Conservation (phyloP, 2,113 vertebrate species). For the Psittacula cyanocephala region DNA sequence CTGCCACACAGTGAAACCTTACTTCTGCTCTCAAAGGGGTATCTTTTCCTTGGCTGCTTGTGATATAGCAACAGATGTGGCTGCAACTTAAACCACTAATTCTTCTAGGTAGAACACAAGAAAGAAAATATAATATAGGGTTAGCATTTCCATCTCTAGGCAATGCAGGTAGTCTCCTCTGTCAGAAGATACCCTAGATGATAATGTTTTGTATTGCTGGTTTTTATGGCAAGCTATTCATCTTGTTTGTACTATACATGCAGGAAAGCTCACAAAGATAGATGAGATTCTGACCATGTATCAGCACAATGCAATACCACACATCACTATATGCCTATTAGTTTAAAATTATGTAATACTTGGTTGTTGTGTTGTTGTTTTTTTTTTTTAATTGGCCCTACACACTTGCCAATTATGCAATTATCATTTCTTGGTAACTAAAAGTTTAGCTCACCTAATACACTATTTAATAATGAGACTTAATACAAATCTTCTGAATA, state of each 20-base stretch:
- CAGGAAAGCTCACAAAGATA: not conserved
- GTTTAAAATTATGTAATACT: not conserved
- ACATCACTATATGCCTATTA: not conserved
- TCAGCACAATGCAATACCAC: not conserved
- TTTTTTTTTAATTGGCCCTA: not conserved
- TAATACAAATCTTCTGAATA: slow-evolving; percentile 22
- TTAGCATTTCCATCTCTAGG: not conserved
- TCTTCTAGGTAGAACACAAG: not conserved
- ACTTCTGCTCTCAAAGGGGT: not conserved
- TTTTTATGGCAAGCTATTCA: not conserved
- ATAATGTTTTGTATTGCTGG: not conserved
- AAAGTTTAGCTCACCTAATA: slow-evolving; percentile 34
- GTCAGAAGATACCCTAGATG: not conserved
- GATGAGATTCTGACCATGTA: not conserved
- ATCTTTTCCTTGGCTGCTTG: not conserved
- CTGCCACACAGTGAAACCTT: not conserved
- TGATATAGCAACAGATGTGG: not conserved
- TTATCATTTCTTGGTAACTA: slow-evolving; percentile 12
- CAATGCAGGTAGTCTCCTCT: not conserved
- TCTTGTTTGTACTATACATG: not conserved
- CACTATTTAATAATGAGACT: slow-evolving; percentile 30
- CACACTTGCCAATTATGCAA: slow-evolving; percentile 1
- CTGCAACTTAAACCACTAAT: not conserved
- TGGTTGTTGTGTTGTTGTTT: not conserved
- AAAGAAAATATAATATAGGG: not conserved